Conservation (phyloP, 2,888 invertebrate genomes). For the Aradus depressus region DNA sequence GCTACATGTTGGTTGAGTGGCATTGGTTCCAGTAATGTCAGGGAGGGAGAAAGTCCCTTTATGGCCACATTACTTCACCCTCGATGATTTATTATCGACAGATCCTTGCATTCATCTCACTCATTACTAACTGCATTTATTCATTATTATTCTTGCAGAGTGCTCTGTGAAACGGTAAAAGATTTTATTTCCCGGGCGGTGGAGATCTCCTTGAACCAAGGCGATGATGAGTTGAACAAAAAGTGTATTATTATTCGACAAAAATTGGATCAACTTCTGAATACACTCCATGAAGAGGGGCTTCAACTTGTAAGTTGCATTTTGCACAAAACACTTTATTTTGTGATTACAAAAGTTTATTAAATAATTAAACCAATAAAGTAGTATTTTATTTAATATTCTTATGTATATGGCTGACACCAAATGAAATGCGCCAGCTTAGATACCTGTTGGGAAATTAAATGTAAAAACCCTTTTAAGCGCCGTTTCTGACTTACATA, state of each 20-base stretch:
- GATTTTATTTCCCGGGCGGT: constrained; percentile 55
- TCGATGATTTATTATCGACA: too few relatives aligned
- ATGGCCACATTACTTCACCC: too few relatives aligned
- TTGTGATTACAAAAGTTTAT: background rate
- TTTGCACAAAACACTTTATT: background rate
- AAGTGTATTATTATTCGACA: constrained; percentile 64
- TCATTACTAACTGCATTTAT: too few relatives aligned
- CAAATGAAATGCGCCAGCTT: background rate
- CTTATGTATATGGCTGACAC: background rate
- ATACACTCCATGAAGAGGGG: constrained; percentile 56
- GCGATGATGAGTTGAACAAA: constrained; percentile 49
- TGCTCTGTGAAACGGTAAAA: constrained; percentile 66
- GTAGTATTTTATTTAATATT: background rate
- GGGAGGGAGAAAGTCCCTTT: too few relatives aligned
- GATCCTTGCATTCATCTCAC: too few relatives aligned
- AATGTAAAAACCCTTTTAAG: too few relatives aligned
- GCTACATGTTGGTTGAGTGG: too few relatives aligned
- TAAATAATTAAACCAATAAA: too few relatives aligned
- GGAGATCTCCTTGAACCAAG: constrained; percentile 45
- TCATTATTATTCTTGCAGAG: constrained; percentile 35
- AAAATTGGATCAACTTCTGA: constrained; percentile 61
- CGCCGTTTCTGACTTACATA: too few relatives aligned
- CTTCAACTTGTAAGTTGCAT: constrained; percentile 23
- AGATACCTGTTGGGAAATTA: too few relatives aligned
- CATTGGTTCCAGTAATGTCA: too few relatives aligned